Conservation (phyloP, 2,113 vertebrate genomes). For the Candoia aspera region DNA sequence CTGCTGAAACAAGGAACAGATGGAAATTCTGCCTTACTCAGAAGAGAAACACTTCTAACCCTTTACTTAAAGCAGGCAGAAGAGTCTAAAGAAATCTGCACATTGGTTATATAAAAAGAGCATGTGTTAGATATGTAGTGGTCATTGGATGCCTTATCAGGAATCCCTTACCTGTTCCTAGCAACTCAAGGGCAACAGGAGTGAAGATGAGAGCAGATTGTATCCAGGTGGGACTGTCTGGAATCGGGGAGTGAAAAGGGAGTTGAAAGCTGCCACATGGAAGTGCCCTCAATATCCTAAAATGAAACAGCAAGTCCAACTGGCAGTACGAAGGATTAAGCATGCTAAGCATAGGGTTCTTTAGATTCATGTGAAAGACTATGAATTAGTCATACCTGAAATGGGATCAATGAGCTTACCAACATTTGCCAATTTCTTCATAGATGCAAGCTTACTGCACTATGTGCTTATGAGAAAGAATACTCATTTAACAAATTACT, state of each 20-base stretch:
- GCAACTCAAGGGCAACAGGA: not conserved
- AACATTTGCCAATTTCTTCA: not conserved
- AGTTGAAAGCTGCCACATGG: not conserved
- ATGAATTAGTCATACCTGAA: not conserved
- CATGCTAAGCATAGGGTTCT: not conserved
- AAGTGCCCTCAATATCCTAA: not conserved
- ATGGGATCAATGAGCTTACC: not conserved
- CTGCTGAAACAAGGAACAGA: not conserved
- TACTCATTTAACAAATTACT: not conserved
- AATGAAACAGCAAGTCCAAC: not conserved
- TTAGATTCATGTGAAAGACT: not conserved
- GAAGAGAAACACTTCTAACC: not conserved
- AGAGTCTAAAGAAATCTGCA: not conserved
- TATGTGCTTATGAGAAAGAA: not conserved
- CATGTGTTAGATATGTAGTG: not conserved
- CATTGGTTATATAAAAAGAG: not conserved
- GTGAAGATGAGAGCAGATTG: not conserved
- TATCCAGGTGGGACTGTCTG: not conserved
- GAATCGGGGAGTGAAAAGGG: not conserved
- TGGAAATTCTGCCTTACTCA: not conserved
- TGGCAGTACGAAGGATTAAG: not conserved
- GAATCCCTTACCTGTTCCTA: not conserved
- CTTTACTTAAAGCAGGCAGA: not conserved
- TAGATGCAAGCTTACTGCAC: not conserved
- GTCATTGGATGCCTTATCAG: not conserved